Percentiles rank a stretch among this genome's conserved stretches.
Conservation (phyloP, 2,797 vertebrate genomes). For the Muscicapa striata region DNA sequence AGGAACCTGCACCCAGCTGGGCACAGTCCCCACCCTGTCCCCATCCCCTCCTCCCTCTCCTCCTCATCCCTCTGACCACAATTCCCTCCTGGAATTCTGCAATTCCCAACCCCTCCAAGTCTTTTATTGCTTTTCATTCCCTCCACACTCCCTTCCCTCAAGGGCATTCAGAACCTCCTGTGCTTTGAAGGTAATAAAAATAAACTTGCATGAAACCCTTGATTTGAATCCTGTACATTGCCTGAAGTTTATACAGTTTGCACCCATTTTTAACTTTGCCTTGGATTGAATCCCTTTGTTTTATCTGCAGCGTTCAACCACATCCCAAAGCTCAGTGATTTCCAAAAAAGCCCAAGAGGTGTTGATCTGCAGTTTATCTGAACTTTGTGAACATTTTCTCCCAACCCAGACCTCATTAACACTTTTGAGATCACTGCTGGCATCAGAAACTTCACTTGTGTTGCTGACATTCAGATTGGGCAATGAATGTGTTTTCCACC, state of each 20-base stretch:
- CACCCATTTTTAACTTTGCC: neutral
- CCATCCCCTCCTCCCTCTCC: neutral
- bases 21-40: neutral
- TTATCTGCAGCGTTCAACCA: neutral
- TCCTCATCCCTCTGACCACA: neutral
- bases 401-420: neutral
- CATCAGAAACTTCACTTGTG: neutral
- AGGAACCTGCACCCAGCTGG: neutral
- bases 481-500: constrained; percentile 40
- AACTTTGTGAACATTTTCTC: neutral
- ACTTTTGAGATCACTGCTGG: neutral
- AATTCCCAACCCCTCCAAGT: rapidly evolving
- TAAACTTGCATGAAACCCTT: neutral
- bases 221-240: neutral
- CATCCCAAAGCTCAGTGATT: neutral
- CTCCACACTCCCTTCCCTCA: neutral
- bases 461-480: constrained; percentile 25
- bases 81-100: neutral
- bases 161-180: neutral
- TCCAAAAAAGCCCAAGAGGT: neutral
- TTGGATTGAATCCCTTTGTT: neutral
- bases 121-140: neutral
- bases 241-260: neutral
- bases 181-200: neutral
- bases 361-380: neutral